Percentiles rank a stretch among this genome's conserved stretches.
These are phyloP conservation scores for Agrypnia vestita DNA, from an alignment of 1,140 invertebrate genomes.

Conservation along the genomic window DNA sequence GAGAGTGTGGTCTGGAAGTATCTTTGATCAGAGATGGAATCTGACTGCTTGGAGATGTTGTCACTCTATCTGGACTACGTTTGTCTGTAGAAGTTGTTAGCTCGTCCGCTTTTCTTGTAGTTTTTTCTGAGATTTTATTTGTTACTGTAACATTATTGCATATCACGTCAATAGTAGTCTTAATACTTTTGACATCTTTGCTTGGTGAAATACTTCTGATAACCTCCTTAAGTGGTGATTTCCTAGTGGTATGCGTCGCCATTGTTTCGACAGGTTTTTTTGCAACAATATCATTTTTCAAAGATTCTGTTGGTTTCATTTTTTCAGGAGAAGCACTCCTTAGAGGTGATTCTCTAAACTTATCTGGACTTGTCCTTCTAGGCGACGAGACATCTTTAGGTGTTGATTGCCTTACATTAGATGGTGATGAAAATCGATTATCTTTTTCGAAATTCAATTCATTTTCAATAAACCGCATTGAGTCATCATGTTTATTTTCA, in stretches of 20 bases:
- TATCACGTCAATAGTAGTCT: not conserved
- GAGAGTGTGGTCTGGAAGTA: slow-evolving; percentile 19
- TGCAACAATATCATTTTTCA: too few species aligned
- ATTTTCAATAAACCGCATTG: slow-evolving; percentile 59
- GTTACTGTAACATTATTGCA: not conserved
- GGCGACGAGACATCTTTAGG: slow-evolving; percentile 26
- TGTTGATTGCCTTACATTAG: slow-evolving; percentile 19
- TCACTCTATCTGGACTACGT: slow-evolving; percentile 43
- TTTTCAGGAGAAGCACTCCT: slow-evolving; percentile 24
- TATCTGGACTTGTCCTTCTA: slow-evolving; percentile 36
- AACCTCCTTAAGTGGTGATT: slow-evolving; percentile 1
- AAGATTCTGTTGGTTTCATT: slow-evolving; percentile 27
- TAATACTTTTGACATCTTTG: slow-evolving; percentile 19
- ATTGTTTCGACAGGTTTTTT: not conserved
- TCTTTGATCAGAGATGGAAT: slow-evolving; percentile 57
- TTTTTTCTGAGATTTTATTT: slow-evolving; percentile 29
- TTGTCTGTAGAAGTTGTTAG: not conserved
- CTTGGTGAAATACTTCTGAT: slow-evolving; percentile 29
- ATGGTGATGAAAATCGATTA: slow-evolving; percentile 12
- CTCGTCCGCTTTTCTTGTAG: not conserved
- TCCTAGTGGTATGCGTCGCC: not conserved
- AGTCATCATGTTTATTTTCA: slow-evolving; percentile 52
- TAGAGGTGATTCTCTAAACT: not conserved
- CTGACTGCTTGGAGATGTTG: slow-evolving; percentile 10
- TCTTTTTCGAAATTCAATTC: slow-evolving; percentile 57